A percentile compares a stretch with the other conserved stretches of the same genome.
Evolutionary conservation across 2,888 invertebrate species (phyloP).

Genomic region (Liodrosophila aerea): DNA sequence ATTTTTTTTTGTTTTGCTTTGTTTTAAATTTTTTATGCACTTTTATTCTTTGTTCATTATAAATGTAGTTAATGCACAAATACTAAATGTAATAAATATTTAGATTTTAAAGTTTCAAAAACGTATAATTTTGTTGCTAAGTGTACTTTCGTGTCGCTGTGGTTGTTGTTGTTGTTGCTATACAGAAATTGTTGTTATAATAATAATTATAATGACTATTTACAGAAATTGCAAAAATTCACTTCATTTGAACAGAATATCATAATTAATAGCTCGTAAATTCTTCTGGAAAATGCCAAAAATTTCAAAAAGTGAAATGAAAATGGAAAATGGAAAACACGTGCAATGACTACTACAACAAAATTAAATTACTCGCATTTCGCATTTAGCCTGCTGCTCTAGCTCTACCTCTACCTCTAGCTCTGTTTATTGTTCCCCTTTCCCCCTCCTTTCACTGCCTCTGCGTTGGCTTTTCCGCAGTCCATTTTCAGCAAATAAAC

Average conservation of each 20-base stretch:
- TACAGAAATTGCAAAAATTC: slow-evolving; percentile 42
- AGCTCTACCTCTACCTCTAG: background rate
- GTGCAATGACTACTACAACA: slow-evolving; percentile 28
- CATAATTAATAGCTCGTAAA: slow-evolving; percentile 19
- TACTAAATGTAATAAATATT: slow-evolving; percentile 71
- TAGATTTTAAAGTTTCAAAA: slow-evolving; percentile 33
- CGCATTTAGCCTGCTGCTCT: background rate
- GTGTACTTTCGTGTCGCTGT: slow-evolving; percentile 6
- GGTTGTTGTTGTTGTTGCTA: slow-evolving; percentile 9
- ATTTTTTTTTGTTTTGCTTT: slow-evolving; percentile 14
- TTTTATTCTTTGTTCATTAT: slow-evolving; percentile 35
- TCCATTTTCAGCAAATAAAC: slow-evolving; percentile 44
- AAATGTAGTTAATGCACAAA: slow-evolving; percentile 61
- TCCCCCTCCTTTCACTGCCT: too few relatives aligned
- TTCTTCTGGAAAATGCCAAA: slow-evolving; percentile 1
- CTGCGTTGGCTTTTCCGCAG: background rate
- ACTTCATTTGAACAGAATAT: slow-evolving; percentile 6
- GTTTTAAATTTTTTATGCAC: slow-evolving; percentile 21
- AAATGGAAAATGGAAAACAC: slow-evolving; percentile 34
- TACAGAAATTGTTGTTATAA: slow-evolving; percentile 23
- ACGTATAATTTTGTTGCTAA: slow-evolving; percentile 38
- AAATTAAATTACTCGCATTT: slow-evolving; percentile 31
- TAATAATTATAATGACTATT: slow-evolving; percentile 74
- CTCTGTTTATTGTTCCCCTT: slow-evolving; percentile 14
- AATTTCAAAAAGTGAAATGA: slow-evolving; percentile 2